A percentile compares a stretch with the other conserved stretches of the same genome.
Conservation (phyloP, 2,888 invertebrate genomes). For the Mimumesa dahlbomi region DNA sequence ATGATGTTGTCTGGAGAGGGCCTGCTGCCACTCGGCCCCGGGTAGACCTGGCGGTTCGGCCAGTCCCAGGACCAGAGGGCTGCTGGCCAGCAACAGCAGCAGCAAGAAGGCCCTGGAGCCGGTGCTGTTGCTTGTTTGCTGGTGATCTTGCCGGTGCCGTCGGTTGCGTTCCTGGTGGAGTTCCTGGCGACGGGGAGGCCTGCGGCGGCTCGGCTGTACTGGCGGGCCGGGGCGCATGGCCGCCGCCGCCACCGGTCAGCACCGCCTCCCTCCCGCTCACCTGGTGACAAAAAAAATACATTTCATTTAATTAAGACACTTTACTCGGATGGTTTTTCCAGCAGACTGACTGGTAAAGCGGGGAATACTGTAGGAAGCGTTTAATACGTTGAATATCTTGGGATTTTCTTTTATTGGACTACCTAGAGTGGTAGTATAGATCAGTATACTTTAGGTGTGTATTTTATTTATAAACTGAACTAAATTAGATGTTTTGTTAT, state of each 20-base stretch:
- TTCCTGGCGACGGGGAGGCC: slow-evolving; percentile 79
- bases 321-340: no score
- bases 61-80: slow-evolving; percentile 66
- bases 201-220: slow-evolving; percentile 80
- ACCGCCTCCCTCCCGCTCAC: slow-evolving; percentile 79
- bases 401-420: no score
- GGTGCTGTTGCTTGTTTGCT: slow-evolving; percentile 71
- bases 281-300: no score
- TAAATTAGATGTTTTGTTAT: no score
- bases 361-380: no score
- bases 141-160: slow-evolving; percentile 59
- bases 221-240: slow-evolving; percentile 84
- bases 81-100: slow-evolving; percentile 84
- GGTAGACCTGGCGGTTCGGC: slow-evolving; percentile 62
- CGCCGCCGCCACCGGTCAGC: slow-evolving; percentile 82
- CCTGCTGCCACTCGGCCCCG: slow-evolving; percentile 49
- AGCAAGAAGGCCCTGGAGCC: slow-evolving; percentile 82
- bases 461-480: no score
- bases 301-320: no score
- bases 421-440: no score
- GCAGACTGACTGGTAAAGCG: no score
- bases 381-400: no score
- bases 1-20: slow-evolving; percentile 36
- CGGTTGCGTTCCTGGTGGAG: slow-evolving; percentile 56
- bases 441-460: no score